A percentile compares a stretch with the other conserved stretches of the same genome.
Evolutionary conservation across 2,113 vertebrate genomes (phyloP).

Genomic region (Apteryx mantelli): DNA sequence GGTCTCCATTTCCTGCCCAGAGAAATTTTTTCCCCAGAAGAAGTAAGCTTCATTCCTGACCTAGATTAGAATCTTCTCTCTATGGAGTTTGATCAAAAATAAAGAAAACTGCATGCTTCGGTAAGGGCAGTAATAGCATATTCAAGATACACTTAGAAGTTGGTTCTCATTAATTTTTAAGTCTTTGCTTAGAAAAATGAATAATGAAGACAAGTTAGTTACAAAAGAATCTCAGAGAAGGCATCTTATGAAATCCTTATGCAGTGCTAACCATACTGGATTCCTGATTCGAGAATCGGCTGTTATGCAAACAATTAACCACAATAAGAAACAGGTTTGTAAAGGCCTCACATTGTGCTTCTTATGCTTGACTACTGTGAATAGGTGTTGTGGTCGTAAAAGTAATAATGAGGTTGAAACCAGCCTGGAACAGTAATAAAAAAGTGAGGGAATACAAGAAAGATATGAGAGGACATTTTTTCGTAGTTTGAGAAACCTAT

Average conservation of each 20-base stretch:
- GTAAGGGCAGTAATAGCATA: not conserved
- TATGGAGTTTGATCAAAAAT: not conserved
- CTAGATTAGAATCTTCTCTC: not conserved
- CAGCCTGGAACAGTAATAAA: not conserved
- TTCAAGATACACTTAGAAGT: not conserved
- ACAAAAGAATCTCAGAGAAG: not conserved
- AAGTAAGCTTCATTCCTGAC: not conserved
- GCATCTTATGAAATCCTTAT: not conserved
- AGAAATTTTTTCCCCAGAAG: not conserved
- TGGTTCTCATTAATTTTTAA: not conserved
- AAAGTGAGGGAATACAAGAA: not conserved
- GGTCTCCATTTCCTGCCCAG: not conserved
- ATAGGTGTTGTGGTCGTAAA: not conserved
- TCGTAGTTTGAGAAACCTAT: not conserved
- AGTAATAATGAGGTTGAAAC: not conserved
- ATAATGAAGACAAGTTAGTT: not conserved
- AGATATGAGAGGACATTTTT: not conserved
- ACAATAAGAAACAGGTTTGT: not conserved
- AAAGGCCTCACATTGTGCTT: not conserved
- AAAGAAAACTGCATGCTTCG: not conserved
- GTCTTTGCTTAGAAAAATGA: not conserved
- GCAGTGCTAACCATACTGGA: not conserved
- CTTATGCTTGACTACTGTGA: not conserved
- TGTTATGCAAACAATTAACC: not conserved
- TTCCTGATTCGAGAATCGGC: not conserved